Conservation (phyloP, 2,113 vertebrate species). For the Mellivora capensis region DNA sequence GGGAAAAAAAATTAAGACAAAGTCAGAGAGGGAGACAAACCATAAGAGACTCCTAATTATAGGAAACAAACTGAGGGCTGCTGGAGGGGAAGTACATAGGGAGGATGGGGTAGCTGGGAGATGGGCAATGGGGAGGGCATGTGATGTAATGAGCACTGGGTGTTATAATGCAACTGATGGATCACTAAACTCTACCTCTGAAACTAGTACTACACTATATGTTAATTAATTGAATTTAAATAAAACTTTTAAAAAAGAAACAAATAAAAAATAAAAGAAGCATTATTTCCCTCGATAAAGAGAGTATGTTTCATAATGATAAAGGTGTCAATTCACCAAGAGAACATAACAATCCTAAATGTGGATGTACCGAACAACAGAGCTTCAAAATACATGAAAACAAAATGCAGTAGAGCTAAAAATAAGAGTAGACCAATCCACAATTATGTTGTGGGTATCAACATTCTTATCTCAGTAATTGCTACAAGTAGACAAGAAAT, state of each 20-base stretch:
- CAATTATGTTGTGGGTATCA: not conserved
- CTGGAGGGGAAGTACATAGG: not conserved
- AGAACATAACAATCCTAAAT: not conserved
- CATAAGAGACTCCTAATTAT: not conserved
- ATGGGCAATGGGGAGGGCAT: not conserved
- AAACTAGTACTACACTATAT: not conserved
- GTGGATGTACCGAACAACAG: not conserved
- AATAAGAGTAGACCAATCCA: not conserved
- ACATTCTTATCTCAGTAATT: not conserved
- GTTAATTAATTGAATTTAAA: not conserved
- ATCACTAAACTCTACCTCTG: not conserved
- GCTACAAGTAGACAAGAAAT: not conserved
- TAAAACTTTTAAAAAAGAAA: not conserved
- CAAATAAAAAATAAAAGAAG: not conserved
- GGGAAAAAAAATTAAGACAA: not conserved
- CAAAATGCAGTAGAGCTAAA: not conserved
- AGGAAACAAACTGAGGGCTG: not conserved
- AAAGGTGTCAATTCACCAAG: not conserved
- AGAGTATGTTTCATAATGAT: not conserved
- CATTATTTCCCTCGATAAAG: not conserved
- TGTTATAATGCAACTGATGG: not conserved
- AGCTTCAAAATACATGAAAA: slow-evolving; percentile 1
- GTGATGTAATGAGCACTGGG: not conserved
- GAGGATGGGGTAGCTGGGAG: not conserved
- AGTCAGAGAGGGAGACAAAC: not conserved